phyloP scores from a whole-genome alignment of 2,113 vertebrate species.

The Spilogale gracilis region DNA sequence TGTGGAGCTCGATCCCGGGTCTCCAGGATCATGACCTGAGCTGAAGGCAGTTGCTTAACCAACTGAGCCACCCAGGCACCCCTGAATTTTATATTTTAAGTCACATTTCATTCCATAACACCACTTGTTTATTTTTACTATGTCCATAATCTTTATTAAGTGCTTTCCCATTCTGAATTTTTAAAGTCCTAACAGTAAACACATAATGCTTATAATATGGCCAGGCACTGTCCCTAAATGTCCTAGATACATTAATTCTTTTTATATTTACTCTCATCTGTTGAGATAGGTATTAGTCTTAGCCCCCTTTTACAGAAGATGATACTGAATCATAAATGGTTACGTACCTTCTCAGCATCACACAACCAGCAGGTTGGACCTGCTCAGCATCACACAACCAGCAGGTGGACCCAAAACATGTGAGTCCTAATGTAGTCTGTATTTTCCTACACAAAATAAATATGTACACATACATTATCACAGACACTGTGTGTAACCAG shows the following conservation, averaged over 20 bases:
- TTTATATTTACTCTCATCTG: background rate
- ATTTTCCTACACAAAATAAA: background rate
- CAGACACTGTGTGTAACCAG: background rate
- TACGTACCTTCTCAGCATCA: background rate
- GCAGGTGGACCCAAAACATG: background rate
- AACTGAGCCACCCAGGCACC: too few species aligned
- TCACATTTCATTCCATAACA: background rate
- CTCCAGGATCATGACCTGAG: too few species aligned
- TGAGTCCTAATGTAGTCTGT: background rate
- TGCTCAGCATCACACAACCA: background rate
- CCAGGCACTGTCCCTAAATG: background rate
- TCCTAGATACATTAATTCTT: background rate
- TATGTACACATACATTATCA: background rate
- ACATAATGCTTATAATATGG: background rate
- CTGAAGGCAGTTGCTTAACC: too few species aligned
- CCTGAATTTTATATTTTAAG: background rate
- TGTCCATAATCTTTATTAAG: background rate
- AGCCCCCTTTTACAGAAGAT: background rate
- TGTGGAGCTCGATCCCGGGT: too few species aligned
- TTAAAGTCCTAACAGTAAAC: background rate
- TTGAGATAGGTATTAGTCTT: background rate
- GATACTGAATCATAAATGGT: background rate
- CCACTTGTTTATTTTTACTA: background rate
- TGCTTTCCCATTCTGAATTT: constrained; percentile 28
- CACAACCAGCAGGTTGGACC: background rate